Evolutionary conservation across 2,888 invertebrate species (phyloP), one percentile per base, ranked within the genome.

Genomic region (Pachliopta kotzebuea): DNA sequence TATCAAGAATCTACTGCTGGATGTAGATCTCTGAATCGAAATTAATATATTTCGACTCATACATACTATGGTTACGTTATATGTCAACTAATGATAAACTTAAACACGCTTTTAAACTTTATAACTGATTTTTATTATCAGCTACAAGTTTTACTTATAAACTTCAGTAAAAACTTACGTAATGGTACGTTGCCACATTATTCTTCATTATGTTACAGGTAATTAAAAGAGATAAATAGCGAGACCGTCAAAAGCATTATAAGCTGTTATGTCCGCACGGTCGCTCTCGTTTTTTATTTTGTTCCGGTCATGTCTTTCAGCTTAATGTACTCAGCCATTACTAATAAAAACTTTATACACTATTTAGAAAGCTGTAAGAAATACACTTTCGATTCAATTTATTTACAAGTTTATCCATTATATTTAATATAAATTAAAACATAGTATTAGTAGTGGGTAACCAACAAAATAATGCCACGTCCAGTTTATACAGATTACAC

Each of bases 181-280:
- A 45, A 45, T 45, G 11, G n/a, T 6, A n/a, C 6, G 4, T 45
- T 11, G n/a, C 45, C 6, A 18, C n/a, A n/a, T 45, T n/a, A 45
- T n/a, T n/a, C 6, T 45, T 45, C n/a, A n/a, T 9, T 52, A 9
- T 8, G 21, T 14, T 7, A 52, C 11, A 52, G 11, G 21, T 50
- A 50, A 31, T 31, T 23, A 58, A 26, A 49, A 45, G n/a, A 42
- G 26, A 58, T 56, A 58, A 29, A 26, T 49, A 29, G 29, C 29
- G 29, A 49, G 21, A 29, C 11, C 20, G 24, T 26, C 26, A 58
- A 50, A n/a, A 26, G 42, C n/a, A 49, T n/a, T 50, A 26, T 49
- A 26, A 26, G 45, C 58, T 45, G 74, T 77, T 26, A 78, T 76
- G 74, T 74, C 65, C 68, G 9, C 49, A 58, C 58, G 45, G 49